Evolutionary conservation across 2,797 vertebrate genomes (phyloP), one percentile per base, ranked within the genome.

Genomic region (Luscinia luscinia): DNA sequence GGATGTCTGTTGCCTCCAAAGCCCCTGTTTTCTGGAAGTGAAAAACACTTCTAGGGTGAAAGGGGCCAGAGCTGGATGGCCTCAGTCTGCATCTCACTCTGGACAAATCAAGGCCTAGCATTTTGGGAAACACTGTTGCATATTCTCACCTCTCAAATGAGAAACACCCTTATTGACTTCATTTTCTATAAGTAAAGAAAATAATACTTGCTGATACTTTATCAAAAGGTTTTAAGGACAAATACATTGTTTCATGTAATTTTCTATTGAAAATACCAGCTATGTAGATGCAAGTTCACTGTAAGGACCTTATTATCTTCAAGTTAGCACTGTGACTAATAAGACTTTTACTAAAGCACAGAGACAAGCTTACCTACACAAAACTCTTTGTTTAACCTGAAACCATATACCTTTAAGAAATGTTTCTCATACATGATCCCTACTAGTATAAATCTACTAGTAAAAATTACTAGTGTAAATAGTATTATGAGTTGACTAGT

Each of bases 1-100:
- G 16, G 6, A 17, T 69, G 6, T 45, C 26, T 11, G 1, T n/a
- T 2, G 0, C 8, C 23, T 89, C 22, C 17, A 55, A 45, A 55
- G 6, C 2, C 4, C 6, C 27, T 41, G 4, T 52, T 80, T 90
- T 77, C 64, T 70, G 14, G 8, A 54, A 9, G 3, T 5, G 1
- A 13, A 72, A 73, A 58, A 9, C 12, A 34, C 8, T 61, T 57
- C 14, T 15, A 23, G 11, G 13, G 4, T 76, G 11, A n/a, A 82
- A 73, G 19, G 4, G 3, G 8, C 21, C 17, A 7, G 11, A 10
- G 9, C 4, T 87, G 21, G 12, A 41, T 20, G 10, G 10, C 6
- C 13, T 30, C 7, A 43, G 9, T 52, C 45, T 79, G 15, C 13
- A 61, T 46, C 28, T 41, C 23, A 43, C 3, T n/a, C 41, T 34